Base-by-base conservation (phyloP, 2,113 vertebrate genomes). In the Apus apus region DNA sequence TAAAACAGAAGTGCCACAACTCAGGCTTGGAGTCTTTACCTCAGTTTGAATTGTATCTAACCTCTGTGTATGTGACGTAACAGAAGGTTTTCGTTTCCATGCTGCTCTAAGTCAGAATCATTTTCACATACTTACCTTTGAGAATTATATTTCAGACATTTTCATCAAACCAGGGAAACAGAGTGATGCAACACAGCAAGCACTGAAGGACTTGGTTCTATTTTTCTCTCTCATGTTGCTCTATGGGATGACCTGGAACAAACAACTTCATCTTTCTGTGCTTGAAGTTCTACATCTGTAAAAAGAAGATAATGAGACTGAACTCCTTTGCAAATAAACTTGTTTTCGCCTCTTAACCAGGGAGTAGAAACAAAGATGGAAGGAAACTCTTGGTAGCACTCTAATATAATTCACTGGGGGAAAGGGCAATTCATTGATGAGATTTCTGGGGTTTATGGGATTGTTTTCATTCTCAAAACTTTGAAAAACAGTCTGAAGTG, bases 381-480 rank as follows among this genome's bases (percentile, higher is more conserved):
- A 73, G 65, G 66, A 86, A 92, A 43, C 43, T 68, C 54, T 56
- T 78, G 17, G 36, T 45, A 81, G 68, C 53, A 21, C 56, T 88
- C 32, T 73, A 70, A 51, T 51, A 45, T 14, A 78, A 66, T 53
- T 86, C 11, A 50, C 1, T 84, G 82, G 79, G 82, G 11, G 73
- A 89, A 91, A 89, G 87, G 61, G 79, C 76, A 95, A 83, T 53
- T 79, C 38, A 91, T 2, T 86, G 9, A 88, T 10, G n/a, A 88
- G 51, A 34, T 80, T 88, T 94, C 61, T 75, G 60, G 27, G 45
- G 3, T 96, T 95, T 86, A 84, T 67, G 78, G 45, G 48, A 75
- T 72, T 95, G 94, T 94, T 97, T 96, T 95, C 48, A 57, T 86
- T 82, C 70, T 82, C 61, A 92, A 74, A 94, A 72, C 65, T 77